phyloP scores from a whole-genome alignment of 1,140 invertebrate genomes.

The Drosophila mojavensis region DNA sequence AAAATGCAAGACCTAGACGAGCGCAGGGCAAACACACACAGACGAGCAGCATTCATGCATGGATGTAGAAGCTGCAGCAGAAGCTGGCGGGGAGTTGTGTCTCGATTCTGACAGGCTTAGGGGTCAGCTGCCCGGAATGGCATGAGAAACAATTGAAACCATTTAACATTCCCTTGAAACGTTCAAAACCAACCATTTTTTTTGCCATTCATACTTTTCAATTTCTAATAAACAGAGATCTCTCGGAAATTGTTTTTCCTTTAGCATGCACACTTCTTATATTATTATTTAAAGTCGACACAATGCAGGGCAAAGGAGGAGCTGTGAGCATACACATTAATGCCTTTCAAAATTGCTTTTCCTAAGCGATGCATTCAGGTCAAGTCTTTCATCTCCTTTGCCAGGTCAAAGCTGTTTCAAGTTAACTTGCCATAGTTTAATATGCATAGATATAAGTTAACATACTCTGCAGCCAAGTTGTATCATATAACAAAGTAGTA shows the following conservation, averaged over 20 bases:
- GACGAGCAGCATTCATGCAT: constrained; percentile 33
- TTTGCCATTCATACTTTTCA: not conserved
- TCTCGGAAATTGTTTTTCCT: not conserved
- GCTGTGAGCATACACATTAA: no score
- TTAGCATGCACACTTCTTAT: not conserved
- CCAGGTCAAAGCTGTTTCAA: no score
- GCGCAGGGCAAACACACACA: constrained; percentile 30
- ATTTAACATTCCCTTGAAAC: constrained; percentile 60
- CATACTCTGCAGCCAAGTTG: no score
- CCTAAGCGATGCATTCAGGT: no score
- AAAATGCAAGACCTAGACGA: constrained; percentile 51
- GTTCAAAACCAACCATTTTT: not conserved
- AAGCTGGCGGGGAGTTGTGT: not conserved
- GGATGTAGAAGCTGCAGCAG: constrained; percentile 15
- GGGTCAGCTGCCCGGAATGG: constrained; percentile 48
- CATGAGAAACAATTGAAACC: constrained; percentile 64
- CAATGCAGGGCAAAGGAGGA: no score
- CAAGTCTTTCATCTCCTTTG: no score
- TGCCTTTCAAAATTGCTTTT: no score
- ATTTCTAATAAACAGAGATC: constrained; percentile 5
- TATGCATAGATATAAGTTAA: no score
- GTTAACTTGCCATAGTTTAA: no score
- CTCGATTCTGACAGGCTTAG: constrained; percentile 23
- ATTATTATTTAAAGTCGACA: not conserved
- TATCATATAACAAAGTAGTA: no score